phyloP scores from a whole-genome alignment of 2,888 invertebrate species.

The Hydropsyche betteni region DNA sequence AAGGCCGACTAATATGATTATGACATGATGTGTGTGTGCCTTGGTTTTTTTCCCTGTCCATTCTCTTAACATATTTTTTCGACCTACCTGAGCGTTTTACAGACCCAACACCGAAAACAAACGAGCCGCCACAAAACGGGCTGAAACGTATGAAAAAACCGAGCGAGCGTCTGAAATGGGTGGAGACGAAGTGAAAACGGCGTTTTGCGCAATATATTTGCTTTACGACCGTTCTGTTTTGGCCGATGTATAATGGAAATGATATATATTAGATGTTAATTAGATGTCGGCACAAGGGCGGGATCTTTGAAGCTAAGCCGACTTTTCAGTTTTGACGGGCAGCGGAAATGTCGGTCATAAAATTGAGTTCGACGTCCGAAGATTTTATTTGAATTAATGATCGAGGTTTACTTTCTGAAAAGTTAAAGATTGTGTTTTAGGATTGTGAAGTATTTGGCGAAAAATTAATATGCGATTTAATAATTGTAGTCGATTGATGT shows the following conservation, averaged over 20 bases:
- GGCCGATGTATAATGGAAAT: neutral
- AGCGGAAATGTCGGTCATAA: neutral
- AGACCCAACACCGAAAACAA: conserved; percentile 22
- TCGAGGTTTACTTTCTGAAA: too few relatives aligned
- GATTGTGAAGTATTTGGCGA: too few relatives aligned
- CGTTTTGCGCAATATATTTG: conserved; percentile 38
- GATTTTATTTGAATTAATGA: too few relatives aligned
- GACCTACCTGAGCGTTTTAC: too few relatives aligned
- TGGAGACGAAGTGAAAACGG: neutral
- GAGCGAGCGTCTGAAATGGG: conserved; percentile 25
- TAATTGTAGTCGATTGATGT: too few relatives aligned
- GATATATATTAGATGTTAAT: conserved; percentile 23
- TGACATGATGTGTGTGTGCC: too few relatives aligned
- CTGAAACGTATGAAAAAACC: conserved; percentile 3
- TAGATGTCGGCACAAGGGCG: neutral
- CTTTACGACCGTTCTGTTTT: conserved; percentile 32
- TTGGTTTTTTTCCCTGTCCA: too few relatives aligned
- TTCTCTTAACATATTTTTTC: too few relatives aligned
- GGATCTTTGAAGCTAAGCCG: neutral
- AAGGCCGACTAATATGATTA: too few relatives aligned
- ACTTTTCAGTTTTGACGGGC: neutral
- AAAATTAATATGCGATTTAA: too few relatives aligned
- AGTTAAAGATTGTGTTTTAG: too few relatives aligned
- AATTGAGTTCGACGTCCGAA: neutral
- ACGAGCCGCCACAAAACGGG: conserved; percentile 23